Conservation (phyloP, 2,113 vertebrate genomes). For the Sphaerodactylus townsendi region DNA sequence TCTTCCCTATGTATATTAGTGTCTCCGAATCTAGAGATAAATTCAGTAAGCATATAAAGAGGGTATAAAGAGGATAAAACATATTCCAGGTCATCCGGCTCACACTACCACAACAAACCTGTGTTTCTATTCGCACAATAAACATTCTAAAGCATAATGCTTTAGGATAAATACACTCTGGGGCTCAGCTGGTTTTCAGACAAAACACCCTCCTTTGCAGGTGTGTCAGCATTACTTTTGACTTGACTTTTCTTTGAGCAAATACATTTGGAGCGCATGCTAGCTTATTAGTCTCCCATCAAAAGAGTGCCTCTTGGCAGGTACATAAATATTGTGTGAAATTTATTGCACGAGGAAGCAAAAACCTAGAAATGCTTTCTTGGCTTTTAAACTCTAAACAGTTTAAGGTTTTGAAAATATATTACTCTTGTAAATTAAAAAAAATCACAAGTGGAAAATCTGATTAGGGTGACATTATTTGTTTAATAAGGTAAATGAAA, state of each 20-base stretch:
- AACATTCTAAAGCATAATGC: conserved; percentile 3
- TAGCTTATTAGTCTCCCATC: conserved; percentile 14
- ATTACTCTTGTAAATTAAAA: conserved; percentile 31
- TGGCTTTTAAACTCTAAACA: conserved; percentile 19
- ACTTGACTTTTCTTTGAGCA: conserved; percentile 33
- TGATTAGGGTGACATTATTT: conserved; percentile 32
- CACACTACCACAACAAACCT: not conserved
- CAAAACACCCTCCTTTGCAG: not conserved
- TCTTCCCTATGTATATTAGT: not conserved
- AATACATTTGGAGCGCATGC: conserved; percentile 24
- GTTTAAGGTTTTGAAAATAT: not conserved
- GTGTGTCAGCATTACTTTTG: not conserved
- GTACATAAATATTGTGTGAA: conserved; percentile 1
- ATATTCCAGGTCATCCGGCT: not conserved
- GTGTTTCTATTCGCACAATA: not conserved
- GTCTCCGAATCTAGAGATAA: not conserved
- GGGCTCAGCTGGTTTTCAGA: not conserved
- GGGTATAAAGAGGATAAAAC: not conserved
- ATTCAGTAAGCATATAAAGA: not conserved
- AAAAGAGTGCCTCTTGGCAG: conserved; percentile 16
- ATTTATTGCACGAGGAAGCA: conserved; percentile 31
- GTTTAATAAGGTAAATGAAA: conserved; percentile 4
- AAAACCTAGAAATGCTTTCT: not conserved
- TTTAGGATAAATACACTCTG: not conserved
- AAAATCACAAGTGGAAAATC: conserved; percentile 18